Evolutionary conservation across 2,888 invertebrate genomes (phyloP).

Genomic region (Sphaeridia pumilis): DNA sequence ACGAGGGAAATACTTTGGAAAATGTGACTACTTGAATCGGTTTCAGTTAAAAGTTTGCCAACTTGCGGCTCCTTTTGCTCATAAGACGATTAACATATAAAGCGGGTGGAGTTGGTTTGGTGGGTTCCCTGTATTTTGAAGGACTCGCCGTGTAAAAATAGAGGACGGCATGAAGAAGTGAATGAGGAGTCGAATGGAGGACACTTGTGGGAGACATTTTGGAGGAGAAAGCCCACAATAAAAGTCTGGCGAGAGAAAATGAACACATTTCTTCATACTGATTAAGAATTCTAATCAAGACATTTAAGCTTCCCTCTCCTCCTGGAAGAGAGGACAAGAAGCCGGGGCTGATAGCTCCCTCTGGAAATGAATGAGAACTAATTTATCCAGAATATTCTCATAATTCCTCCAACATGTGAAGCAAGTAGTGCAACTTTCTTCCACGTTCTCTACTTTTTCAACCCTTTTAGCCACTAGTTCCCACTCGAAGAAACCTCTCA

Average conservation of each 20-base stretch:
- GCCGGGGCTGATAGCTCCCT: constrained; percentile 20
- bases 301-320: constrained; percentile 19
- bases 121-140: no score
- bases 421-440: constrained; percentile 23
- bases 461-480: no score
- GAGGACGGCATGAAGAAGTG: neutral
- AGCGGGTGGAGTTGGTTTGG: no score
- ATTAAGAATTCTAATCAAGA: constrained; percentile 34
- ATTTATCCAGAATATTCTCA: constrained; percentile 36
- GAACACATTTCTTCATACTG: constrained; percentile 26
- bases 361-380: constrained; percentile 33
- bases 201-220: constrained; percentile 1
- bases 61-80: no score
- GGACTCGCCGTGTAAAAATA: no score
- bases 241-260: constrained; percentile 13
- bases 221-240: neutral
- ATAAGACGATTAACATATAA: no score
- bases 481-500: neutral
- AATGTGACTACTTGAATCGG: no score
- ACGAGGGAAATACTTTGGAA: no score
- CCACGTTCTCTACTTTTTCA: no score
- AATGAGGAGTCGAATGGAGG: neutral
- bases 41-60: no score
- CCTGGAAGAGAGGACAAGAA: constrained; percentile 18
- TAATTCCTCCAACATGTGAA: constrained; percentile 35